Evolutionary conservation across 1,140 invertebrate genomes (phyloP).

Genomic region (Muscidifurax raptorellus): DNA sequence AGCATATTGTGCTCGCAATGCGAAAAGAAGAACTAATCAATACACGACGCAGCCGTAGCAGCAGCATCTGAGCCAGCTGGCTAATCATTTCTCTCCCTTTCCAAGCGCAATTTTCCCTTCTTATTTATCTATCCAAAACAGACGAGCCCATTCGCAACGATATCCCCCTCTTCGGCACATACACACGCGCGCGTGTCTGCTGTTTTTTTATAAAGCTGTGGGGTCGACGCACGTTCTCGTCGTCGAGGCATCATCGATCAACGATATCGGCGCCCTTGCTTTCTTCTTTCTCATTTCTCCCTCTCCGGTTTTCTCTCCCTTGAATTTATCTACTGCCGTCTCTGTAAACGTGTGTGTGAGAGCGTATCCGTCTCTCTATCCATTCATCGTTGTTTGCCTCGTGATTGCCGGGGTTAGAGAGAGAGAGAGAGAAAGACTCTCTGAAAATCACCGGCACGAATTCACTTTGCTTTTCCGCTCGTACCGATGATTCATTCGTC

Average conservation of each 20-base stretch:
- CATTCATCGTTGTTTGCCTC: neutral
- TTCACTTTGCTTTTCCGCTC: neutral
- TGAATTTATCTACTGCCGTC: conserved; percentile 5
- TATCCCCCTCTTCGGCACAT: too few relatives aligned
- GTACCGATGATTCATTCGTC: too few relatives aligned
- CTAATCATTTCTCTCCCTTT: too few relatives aligned
- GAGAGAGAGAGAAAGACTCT: neutral
- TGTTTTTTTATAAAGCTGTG: neutral
- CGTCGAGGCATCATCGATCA: neutral
- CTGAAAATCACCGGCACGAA: neutral
- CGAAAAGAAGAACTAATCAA: neutral
- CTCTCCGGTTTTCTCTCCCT: neutral
- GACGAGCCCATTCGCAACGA: neutral
- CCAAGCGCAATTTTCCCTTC: neutral
- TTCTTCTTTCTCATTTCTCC: neutral
- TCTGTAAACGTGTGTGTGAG: neutral
- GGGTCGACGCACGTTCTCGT: neutral
- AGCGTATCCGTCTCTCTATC: neutral
- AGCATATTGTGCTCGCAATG: neutral
- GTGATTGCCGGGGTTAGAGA: neutral
- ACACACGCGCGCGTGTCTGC: neutral
- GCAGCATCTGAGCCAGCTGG: too few relatives aligned
- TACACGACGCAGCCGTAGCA: too few relatives aligned
- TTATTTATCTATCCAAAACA: conserved; percentile 5
- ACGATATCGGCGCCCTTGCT: neutral